Percentiles rank a stretch among this genome's conserved stretches.
Evolutionary conservation across 1,140 invertebrate species (phyloP).

Genomic region (Nomia melanderi): DNA sequence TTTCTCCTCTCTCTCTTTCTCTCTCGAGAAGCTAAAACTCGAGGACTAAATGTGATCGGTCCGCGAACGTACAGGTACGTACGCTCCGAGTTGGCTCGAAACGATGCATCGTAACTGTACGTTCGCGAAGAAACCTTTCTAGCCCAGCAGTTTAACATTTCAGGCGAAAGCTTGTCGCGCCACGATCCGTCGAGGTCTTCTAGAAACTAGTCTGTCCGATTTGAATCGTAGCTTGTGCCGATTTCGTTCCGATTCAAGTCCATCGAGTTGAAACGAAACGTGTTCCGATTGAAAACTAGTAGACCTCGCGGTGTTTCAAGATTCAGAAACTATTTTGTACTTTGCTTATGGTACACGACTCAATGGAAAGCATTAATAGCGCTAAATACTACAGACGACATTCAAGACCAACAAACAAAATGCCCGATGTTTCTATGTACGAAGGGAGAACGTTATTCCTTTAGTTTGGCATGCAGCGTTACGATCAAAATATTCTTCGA

Average conservation of each 20-base stretch:
- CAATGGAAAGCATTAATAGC: slow-evolving; percentile 11
- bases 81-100: neutral
- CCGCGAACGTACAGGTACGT: neutral
- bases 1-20: neutral
- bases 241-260: too few species aligned
- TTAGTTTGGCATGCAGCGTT: slow-evolving; percentile 21
- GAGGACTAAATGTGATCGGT: neutral
- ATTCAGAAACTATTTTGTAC: neutral
- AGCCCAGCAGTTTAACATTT: neutral
- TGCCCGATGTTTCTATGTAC: neutral
- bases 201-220: too few species aligned
- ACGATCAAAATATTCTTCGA: neutral
- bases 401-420: slow-evolving; percentile 14
- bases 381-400: slow-evolving; percentile 20
- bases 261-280: neutral
- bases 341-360: neutral
- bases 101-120: neutral
- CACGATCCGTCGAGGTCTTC: neutral
- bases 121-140: neutral
- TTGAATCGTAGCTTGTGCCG: too few species aligned
- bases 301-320: neutral
- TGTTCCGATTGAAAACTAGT: neutral
- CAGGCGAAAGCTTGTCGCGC: neutral
- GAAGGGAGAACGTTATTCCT: neutral
- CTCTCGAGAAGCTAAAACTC: slow-evolving; percentile 15